phyloP scores from a whole-genome alignment of 2,113 vertebrate genomes.

The Tringa solitaria region DNA sequence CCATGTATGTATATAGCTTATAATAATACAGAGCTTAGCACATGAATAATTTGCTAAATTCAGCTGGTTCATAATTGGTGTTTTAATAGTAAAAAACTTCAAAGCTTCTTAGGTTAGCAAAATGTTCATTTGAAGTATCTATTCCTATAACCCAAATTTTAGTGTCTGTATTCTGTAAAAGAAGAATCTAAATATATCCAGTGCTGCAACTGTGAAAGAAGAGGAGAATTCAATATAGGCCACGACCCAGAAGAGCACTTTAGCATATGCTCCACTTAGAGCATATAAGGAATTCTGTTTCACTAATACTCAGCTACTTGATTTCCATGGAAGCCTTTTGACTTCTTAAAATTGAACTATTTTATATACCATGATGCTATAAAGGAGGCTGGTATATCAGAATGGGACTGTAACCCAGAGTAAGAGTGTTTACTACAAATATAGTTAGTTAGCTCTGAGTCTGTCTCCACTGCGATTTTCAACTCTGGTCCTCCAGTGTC shows the following conservation, averaged over 20 bases:
- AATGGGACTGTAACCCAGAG: neutral
- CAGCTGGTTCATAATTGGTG: neutral
- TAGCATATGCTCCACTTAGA: neutral
- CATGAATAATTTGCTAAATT: neutral
- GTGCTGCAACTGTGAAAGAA: neutral
- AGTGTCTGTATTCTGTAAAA: neutral
- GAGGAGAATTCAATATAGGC: neutral
- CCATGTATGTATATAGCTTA: neutral
- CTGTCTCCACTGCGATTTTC: neutral
- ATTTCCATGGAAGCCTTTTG: neutral
- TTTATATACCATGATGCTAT: neutral
- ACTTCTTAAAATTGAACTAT: neutral
- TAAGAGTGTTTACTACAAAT: neutral
- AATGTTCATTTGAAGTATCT: neutral
- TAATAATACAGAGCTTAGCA: neutral
- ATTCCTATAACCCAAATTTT: neutral
- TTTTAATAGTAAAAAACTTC: neutral
- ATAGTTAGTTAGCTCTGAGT: neutral
- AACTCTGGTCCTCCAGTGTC: neutral
- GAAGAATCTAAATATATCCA: conserved; percentile 10
- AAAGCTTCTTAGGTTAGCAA: neutral
- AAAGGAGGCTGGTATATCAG: neutral
- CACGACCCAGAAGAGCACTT: neutral
- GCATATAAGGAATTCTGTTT: neutral
- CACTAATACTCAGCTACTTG: neutral